Base-by-base conservation (phyloP, 1,140 invertebrate species). In the Drosophila nigromelanica region DNA sequence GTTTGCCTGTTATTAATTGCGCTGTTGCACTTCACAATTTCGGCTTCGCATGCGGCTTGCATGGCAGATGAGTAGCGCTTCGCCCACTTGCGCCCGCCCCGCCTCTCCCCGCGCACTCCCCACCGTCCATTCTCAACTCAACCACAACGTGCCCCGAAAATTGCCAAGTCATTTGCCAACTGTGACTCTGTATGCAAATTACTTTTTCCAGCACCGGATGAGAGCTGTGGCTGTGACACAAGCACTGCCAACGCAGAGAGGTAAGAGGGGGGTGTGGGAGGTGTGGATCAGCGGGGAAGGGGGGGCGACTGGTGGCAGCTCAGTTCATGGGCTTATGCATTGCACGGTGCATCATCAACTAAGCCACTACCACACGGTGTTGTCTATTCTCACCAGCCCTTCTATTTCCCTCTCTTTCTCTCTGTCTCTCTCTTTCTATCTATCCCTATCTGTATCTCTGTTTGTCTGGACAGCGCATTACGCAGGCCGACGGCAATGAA, bases 111-210 rank as follows among this genome's bases (percentile, higher is more conserved):
- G 3, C 24, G 4, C 11, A 0, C 33, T 2, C 43, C 10, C 8
- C n/a, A 4, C 10, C 35, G n/a, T 30, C 37, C 7, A 51, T 8
- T 11, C n/a, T 15, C 27, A 24, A 24, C 21, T 24, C 21, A 51
- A 6, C 27, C 56, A 45, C 33, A 56, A 15, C 50, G 24, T 14
- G 52, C 14, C 50, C 33, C 39, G 39, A 74, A 77, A 70, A 78
- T 71, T 78, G 75, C 72, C 75, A 78, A 78, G 75, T 78, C 75
- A 78, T 78, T 78, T 78, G 75, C 75, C 72, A 78, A 78, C 75
- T 73, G 70, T 68, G 59, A 64, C 71, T 77, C 64, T 78, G 75
- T 77, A 78, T 78, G 75, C 72, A 78, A 78, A 78, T 78, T 78
- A 78, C 75, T 78, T 78, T 77, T 75, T 50, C 72, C 72, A 64